Evolutionary conservation across 2,888 invertebrate species (phyloP).

Genomic region (Pammene fasciana): DNA sequence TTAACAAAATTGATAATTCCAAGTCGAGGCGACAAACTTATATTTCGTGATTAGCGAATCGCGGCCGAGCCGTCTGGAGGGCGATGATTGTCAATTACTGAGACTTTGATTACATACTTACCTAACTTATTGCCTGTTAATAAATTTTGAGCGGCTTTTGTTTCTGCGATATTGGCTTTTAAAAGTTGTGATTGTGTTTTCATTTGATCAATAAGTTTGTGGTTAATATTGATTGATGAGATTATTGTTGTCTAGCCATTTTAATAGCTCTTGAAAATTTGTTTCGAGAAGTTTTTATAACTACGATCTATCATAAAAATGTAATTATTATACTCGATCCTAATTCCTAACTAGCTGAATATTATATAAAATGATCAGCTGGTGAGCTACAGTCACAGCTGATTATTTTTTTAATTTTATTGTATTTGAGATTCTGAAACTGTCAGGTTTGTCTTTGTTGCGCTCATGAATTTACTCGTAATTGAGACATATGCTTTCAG

Average conservation of each 20-base stretch:
- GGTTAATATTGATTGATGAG: constrained; percentile 4
- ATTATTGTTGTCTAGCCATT: constrained; percentile 2
- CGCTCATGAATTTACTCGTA: too few species aligned
- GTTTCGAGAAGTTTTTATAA: neutral
- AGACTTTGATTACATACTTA: constrained; percentile 41
- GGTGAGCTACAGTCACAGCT: too few species aligned
- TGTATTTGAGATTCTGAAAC: too few species aligned
- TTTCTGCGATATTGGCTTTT: constrained; percentile 29
- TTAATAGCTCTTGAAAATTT: neutral
- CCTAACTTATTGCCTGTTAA: constrained; percentile 36
- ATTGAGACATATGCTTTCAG: too few species aligned
- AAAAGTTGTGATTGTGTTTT: constrained; percentile 12
- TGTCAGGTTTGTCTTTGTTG: too few species aligned
- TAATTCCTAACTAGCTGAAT: too few species aligned
- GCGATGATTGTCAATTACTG: constrained; percentile 45
- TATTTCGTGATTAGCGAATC: constrained; percentile 56
- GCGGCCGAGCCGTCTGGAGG: constrained; percentile 40
- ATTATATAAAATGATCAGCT: too few species aligned
- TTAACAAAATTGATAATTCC: constrained; percentile 74
- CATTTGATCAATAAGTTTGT: constrained; percentile 18
- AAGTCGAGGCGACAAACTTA: constrained; percentile 61
- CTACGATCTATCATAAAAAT: too few species aligned
- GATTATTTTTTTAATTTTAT: too few species aligned
- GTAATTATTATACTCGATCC: too few species aligned
- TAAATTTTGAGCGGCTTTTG: constrained; percentile 36